phyloP scores from a whole-genome alignment of 2,888 invertebrate species.

The Aphodius granarius region DNA sequence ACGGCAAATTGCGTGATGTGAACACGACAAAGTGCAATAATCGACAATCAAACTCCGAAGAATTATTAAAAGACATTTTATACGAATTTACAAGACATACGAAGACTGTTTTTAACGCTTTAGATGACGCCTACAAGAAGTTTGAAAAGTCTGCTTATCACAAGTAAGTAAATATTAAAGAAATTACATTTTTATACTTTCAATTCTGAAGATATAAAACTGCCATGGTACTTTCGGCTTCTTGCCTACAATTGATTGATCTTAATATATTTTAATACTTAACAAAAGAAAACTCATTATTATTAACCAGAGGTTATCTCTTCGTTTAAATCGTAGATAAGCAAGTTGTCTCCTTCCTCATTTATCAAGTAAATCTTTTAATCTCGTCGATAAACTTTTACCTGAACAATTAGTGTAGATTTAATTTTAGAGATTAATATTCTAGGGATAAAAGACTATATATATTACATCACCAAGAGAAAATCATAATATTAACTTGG shows the following conservation, averaged over 20 bases:
- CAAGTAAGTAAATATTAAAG: constrained; percentile 45
- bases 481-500: too few species aligned
- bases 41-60: constrained; percentile 3
- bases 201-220: too few species aligned
- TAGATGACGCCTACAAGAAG: constrained; percentile 36
- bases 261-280: not conserved
- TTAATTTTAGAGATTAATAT: not conserved
- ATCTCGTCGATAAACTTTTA: not conserved
- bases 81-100: constrained; percentile 44
- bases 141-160: constrained; percentile 42
- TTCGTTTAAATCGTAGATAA: not conserved
- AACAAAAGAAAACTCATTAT: not conserved
- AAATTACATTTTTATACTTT: too few species aligned
- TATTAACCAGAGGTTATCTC: not conserved
- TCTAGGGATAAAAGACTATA: not conserved
- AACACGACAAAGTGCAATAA: not conserved
- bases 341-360: not conserved
- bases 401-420: not conserved
- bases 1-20: not conserved
- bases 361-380: not conserved
- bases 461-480: not conserved
- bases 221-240: too few species aligned
- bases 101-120: constrained; percentile 38
- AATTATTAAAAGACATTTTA: constrained; percentile 39
- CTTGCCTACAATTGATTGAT: not conserved